Conservation (phyloP, 2,888 invertebrate genomes). For the Philereme transversata region DNA sequence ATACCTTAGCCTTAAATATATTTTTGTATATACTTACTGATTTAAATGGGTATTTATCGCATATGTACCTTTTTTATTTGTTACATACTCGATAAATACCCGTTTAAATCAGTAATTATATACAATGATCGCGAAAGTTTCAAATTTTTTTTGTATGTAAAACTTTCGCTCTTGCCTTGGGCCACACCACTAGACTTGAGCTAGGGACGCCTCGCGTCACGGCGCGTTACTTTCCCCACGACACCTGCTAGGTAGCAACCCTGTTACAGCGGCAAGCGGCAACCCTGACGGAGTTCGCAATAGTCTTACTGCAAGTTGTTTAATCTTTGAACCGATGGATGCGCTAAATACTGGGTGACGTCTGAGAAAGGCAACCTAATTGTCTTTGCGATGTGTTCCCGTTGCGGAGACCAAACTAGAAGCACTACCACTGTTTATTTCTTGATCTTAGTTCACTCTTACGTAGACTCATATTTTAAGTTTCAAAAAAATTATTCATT, state of each 20-base stretch:
- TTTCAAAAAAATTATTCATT: too few species aligned
- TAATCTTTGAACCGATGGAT: constrained; percentile 39
- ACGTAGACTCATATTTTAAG: too few species aligned
- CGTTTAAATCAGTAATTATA: too few species aligned
- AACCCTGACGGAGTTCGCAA: constrained; percentile 31
- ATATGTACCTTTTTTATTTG: too few species aligned
- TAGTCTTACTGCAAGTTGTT: constrained; percentile 38
- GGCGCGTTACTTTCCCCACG: constrained; percentile 56
- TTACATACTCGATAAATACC: too few species aligned
- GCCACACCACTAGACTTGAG: constrained; percentile 48
- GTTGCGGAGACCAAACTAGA: background rate
- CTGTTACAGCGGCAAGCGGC: constrained; percentile 13
- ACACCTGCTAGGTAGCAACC: constrained; percentile 37
- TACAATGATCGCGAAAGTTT: too few species aligned
- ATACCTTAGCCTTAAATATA: too few species aligned
- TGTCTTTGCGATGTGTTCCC: constrained; percentile 7
- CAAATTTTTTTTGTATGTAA: too few species aligned
- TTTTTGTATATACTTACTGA: too few species aligned
- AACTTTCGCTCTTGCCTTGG: constrained; percentile 23
- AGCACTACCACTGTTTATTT: too few species aligned
- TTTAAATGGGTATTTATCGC: too few species aligned
- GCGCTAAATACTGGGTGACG: constrained; percentile 35
- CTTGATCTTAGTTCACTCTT: too few species aligned
- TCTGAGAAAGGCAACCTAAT: constrained; percentile 12
- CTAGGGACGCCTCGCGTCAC: constrained; percentile 58